Percentiles rank a stretch among this genome's conserved stretches.
Evolutionary conservation across 2,888 invertebrate genomes (phyloP).

Genomic region (Anaspis maculata): DNA sequence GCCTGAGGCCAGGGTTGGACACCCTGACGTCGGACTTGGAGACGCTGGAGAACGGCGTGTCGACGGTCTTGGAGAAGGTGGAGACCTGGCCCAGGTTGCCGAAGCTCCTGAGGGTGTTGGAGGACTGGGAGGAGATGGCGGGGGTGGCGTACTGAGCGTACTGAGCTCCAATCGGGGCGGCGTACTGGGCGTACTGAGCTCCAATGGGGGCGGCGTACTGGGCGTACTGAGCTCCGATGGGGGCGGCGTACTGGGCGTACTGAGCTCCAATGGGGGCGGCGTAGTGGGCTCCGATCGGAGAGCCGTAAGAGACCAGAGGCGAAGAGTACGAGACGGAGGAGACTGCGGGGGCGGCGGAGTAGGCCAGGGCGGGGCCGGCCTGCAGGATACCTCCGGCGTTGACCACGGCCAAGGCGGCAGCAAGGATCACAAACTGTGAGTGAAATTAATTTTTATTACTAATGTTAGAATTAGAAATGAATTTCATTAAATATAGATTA

Average conservation of each 20-base stretch:
- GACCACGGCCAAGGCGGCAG: conserved; percentile 22
- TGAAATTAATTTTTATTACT: too few relatives aligned
- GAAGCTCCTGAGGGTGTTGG: conserved; percentile 53
- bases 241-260: too few relatives aligned
- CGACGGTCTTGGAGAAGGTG: conserved; percentile 13
- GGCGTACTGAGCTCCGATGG: too few relatives aligned
- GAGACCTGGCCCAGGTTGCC: conserved; percentile 64
- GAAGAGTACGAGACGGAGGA: conserved; percentile 3
- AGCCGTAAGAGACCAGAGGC: conserved; percentile 7
- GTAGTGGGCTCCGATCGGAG: conserved; percentile 16
- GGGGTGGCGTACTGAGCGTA: conserved; percentile 17
- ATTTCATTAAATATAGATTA: too few relatives aligned
- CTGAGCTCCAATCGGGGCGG: too few relatives aligned
- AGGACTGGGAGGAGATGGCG: conserved; percentile 39
- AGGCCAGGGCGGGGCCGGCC: too few relatives aligned
- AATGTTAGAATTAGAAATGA: too few relatives aligned
- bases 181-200: too few relatives aligned
- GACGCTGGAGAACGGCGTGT: conserved; percentile 14
- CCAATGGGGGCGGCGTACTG: too few relatives aligned
- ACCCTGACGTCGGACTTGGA: conserved; percentile 12
- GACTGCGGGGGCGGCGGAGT: conserved; percentile 4
- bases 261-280: conserved; percentile 2
- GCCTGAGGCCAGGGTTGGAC: conserved; percentile 11
- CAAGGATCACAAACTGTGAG: conserved; percentile 19
- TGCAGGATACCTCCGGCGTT: conserved; percentile 24